phyloP scores from a whole-genome alignment of 2,888 invertebrate genomes.

The Phragmatobia fuliginosa region DNA sequence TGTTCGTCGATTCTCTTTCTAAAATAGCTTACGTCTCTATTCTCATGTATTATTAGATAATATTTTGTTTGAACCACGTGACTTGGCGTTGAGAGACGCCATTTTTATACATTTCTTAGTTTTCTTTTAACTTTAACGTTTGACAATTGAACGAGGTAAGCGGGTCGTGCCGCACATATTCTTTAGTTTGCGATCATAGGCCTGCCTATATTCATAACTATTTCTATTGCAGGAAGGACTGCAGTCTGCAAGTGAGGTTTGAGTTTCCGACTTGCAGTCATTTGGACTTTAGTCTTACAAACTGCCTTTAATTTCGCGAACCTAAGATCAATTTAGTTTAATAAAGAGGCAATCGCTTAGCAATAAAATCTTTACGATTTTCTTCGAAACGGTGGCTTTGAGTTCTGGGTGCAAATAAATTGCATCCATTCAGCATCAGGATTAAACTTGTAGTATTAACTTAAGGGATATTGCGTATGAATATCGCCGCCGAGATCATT shows the following conservation, averaged over 20 bases:
- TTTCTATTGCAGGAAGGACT: too few relatives aligned
- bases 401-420: constrained; percentile 22
- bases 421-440: constrained; percentile 18
- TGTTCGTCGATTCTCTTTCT: too few relatives aligned
- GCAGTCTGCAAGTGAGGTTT: background rate
- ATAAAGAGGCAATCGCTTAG: constrained; percentile 10
- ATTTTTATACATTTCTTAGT: too few relatives aligned
- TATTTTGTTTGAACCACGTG: too few relatives aligned
- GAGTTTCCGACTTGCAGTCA: background rate
- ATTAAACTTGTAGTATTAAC: constrained; percentile 26
- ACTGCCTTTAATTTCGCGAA: background rate
- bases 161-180: too few relatives aligned
- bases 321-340: constrained; percentile 13
- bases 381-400: constrained; percentile 14
- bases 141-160: too few relatives aligned
- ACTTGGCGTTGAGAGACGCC: too few relatives aligned
- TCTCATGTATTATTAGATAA: too few relatives aligned
- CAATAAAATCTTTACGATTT: constrained; percentile 25
- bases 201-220: background rate
- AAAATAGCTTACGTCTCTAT: too few relatives aligned
- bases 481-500: background rate
- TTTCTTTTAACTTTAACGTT: too few relatives aligned
- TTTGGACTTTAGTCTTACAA: background rate
- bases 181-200: background rate
- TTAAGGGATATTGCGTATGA: background rate